Evolutionary conservation across 2,888 invertebrate species (phyloP), one percentile per base, ranked within the genome.

Genomic region (Pollenia griseotomentosa): DNA sequence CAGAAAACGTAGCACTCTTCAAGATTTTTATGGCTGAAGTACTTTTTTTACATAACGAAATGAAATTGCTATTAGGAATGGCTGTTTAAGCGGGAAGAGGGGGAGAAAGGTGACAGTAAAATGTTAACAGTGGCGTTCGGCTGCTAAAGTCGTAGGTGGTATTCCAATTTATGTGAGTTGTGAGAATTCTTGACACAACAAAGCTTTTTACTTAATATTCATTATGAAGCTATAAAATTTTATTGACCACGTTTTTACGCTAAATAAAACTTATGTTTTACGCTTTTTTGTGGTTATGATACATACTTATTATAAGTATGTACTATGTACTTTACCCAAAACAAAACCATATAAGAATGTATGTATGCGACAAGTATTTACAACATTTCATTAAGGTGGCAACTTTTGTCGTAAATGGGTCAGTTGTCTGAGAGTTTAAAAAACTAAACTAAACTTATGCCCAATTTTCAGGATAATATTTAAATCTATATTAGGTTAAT

Each of bases 131-230:
- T 23, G 2, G 23, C 23, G 3, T 2, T 23, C 23, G 23, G 2
- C 11, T 44, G 51, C 8, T 40, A 10, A 10, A 33, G 19, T 46
- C 14, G 61, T 77, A 55, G 46, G 48, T 71, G 75, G 10, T 48
- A 16, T 74, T 23, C 61, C 74, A 75, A 63, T 79, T 80, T 57
- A 57, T 75, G 75, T 81, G 66, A 68, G 40, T 78, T 73, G 63
- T 66, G 81, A 61, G 81, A 68, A 77, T 57, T 73, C 55, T 73
- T 57, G 40, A 85, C 81, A 85, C 73, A 81, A 77, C 59, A 81
- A 85, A n/a, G 85, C 66, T 85, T 78, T 85, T 82, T 81, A 73
- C 61, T 85, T 82, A 77, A 82, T 77, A 78, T 85, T 82, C 81
- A 81, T 85, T 85, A 82, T 53, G 71, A 40, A 57, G 73, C 71